Percentiles rank a stretch among this genome's conserved stretches.
Evolutionary conservation across 92 coral and sea anemone species (phyloP).

Genomic region (Actinernus sp.): DNA sequence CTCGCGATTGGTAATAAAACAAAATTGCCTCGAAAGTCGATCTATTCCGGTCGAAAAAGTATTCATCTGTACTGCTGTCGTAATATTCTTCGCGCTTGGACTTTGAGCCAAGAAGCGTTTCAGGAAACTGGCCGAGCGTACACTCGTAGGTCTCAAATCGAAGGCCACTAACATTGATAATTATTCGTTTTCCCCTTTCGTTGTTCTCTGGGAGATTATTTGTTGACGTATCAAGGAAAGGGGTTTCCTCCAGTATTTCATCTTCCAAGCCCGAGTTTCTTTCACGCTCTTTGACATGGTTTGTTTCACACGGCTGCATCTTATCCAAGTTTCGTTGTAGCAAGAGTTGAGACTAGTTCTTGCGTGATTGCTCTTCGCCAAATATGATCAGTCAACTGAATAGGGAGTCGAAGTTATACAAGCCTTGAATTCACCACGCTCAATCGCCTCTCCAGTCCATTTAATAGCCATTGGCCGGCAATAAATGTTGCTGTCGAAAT

Average conservation of each 20-base stretch:
- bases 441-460: neutral
- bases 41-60: constrained; percentile 97
- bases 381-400: neutral
- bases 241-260: neutral
- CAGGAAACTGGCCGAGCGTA: constrained; percentile 84
- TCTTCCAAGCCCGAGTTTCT: neutral
- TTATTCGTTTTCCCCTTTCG: constrained; percentile 57
- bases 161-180: constrained; percentile 93
- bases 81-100: constrained; percentile 76
- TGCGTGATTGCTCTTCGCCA: neutral
- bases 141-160: constrained; percentile 90
- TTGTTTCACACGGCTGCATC: neutral
- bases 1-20: constrained; percentile 91
- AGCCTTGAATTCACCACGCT: neutral
- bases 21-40: constrained; percentile 97
- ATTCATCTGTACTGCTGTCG: constrained; percentile 80
- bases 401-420: neutral
- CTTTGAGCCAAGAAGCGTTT: constrained; percentile 89
- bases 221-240: neutral
- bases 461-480: neutral
- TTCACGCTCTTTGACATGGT: neutral
- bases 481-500: neutral
- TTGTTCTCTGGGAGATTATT: constrained; percentile 11
- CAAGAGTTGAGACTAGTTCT: neutral
- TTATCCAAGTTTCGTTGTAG: neutral